These are phyloP conservation scores for Xiphophorus hellerii DNA, from an alignment of 2,113 vertebrate species.

Conservation along the genomic window DNA sequence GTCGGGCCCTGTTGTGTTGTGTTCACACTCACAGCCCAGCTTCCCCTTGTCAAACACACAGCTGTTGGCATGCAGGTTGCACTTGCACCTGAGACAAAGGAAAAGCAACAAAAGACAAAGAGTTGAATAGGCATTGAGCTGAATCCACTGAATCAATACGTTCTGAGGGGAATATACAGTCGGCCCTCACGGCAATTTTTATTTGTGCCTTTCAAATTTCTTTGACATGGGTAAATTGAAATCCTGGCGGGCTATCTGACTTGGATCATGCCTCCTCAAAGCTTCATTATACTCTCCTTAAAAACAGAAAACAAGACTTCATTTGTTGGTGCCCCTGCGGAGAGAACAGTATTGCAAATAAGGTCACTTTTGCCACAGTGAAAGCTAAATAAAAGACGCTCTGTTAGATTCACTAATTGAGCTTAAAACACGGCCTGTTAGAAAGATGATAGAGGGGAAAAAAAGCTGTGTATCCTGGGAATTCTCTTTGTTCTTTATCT, in stretches of 20 bases:
- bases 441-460: slow-evolving; percentile 37
- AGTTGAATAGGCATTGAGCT: slow-evolving; percentile 52
- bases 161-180: slow-evolving; percentile 28
- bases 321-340: slow-evolving; percentile 64
- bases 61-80: slow-evolving; percentile 95
- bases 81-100: slow-evolving; percentile 90
- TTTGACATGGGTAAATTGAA: slow-evolving; percentile 63
- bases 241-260: slow-evolving; percentile 61
- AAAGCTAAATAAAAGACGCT: slow-evolving; percentile 68
- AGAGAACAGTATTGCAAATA: slow-evolving; percentile 60
- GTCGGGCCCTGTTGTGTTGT: slow-evolving; percentile 96
- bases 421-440: slow-evolving; percentile 56
- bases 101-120: slow-evolving; percentile 54
- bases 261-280: slow-evolving; percentile 54
- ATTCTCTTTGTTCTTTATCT: slow-evolving; percentile 53
- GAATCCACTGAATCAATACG: slow-evolving; percentile 36
- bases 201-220: slow-evolving; percentile 44
- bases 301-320: slow-evolving; percentile 59
- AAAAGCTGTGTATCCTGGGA: slow-evolving; percentile 43
- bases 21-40: slow-evolving; percentile 93
- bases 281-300: slow-evolving; percentile 63
- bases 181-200: slow-evolving; percentile 25
- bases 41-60: slow-evolving; percentile 93
- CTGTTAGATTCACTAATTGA: slow-evolving; percentile 58
- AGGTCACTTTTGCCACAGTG: slow-evolving; percentile 69